A percentile compares a stretch with the other conserved stretches of the same genome.
These are phyloP conservation scores for Amaurobius ferox DNA, from an alignment of 2,888 invertebrate species.

Conservation along the genomic window DNA sequence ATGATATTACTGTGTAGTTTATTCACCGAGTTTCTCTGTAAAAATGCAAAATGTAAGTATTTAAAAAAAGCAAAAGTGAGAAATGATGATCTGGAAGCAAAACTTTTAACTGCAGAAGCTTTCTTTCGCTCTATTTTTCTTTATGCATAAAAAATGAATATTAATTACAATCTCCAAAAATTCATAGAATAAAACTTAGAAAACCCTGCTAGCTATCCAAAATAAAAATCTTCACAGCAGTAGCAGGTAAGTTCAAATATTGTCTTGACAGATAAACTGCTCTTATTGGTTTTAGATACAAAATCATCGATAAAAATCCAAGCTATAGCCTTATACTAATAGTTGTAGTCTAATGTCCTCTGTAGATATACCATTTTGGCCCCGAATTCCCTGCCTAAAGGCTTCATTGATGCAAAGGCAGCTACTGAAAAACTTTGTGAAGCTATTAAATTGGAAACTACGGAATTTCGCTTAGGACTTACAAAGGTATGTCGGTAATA, in stretches of 20 bases:
- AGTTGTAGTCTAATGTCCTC: constrained; percentile 20
- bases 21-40: background rate
- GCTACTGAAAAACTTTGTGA: constrained; percentile 83
- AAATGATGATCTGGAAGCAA: background rate
- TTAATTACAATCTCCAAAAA: too few relatives aligned
- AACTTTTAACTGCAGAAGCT: constrained; percentile 27
- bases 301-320: background rate
- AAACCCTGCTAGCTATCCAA: too few relatives aligned
- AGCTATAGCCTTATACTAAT: constrained; percentile 2
- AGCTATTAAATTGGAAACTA: constrained; percentile 84
- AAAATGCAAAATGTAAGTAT: background rate
- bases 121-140: constrained; percentile 9
- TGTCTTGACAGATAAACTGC: background rate
- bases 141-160: too few relatives aligned
- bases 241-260: background rate
- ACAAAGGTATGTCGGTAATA: constrained; percentile 73
- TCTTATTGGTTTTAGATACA: background rate
- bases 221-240: too few relatives aligned
- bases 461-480: constrained; percentile 86
- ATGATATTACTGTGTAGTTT: background rate
- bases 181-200: too few relatives aligned
- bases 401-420: constrained; percentile 79
- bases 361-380: constrained; percentile 75
- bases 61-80: constrained; percentile 58
- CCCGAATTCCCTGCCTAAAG: constrained; percentile 78